These are phyloP conservation scores for Nansenia antarctica DNA, from an alignment of 2,113 vertebrate species.

Conservation along the genomic window DNA sequence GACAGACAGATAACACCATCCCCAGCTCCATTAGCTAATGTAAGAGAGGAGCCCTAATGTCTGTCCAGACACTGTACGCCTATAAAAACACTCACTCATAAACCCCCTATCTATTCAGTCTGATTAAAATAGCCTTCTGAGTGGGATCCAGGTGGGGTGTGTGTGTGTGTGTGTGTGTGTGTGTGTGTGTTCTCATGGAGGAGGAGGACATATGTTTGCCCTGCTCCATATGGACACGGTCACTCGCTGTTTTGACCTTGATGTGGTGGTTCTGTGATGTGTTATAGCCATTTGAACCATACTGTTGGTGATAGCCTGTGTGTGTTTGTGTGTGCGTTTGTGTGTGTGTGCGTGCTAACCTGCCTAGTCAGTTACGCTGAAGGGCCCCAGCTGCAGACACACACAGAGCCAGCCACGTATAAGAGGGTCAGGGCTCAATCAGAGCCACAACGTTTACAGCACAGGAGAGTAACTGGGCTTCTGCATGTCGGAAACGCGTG, in stretches of 20 bases:
- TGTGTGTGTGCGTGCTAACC: conserved; percentile 5
- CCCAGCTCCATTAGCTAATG: conserved; percentile 5
- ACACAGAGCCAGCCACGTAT: conserved; percentile 18
- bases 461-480: neutral
- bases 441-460: neutral
- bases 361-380: conserved; percentile 7
- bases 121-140: neutral
- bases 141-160: neutral
- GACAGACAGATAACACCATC: too few species aligned
- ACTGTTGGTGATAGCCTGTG: neutral
- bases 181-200: conserved; percentile 1
- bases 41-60: conserved; percentile 7
- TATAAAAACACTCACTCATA: conserved; percentile 23
- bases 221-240: too few species aligned
- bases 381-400: conserved; percentile 44
- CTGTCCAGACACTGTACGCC: conserved; percentile 26
- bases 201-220: too few species aligned
- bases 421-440: conserved; percentile 24
- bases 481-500: too few species aligned
- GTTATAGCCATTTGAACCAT: too few species aligned
- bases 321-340: neutral
- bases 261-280: too few species aligned
- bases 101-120: neutral
- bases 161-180: conserved; percentile 12
- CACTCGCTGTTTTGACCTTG: too few species aligned